phyloP scores from a whole-genome alignment of 2,113 vertebrate genomes.

The Tupaia chinensis region DNA sequence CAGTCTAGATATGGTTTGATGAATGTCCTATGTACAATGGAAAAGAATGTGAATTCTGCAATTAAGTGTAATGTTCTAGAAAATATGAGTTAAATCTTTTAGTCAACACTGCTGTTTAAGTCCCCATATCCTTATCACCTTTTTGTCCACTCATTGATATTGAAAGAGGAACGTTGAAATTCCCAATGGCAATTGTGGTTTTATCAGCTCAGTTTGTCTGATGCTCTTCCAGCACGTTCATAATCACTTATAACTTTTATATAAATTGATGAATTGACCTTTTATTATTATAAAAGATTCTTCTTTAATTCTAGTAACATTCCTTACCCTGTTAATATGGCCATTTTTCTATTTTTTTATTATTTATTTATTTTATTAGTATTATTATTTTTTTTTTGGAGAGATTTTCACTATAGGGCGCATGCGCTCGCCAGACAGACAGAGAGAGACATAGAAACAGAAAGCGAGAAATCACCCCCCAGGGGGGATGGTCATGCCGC shows the following conservation, averaged over 20 bases:
- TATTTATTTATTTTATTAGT: no score
- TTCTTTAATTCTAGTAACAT: background rate
- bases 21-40: background rate
- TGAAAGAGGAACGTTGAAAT: background rate
- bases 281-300: background rate
- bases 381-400: no score
- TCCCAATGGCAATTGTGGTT: background rate
- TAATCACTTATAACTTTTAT: background rate
- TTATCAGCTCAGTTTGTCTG: background rate
- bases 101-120: background rate
- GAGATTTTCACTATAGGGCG: no score
- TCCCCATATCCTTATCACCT: no score
- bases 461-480: no score
- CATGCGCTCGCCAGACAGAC: no score
- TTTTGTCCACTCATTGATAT: background rate
- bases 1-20: fast-evolving
- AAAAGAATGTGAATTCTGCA: background rate
- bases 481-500: no score
- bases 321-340: background rate
- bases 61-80: background rate
- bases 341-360: no score
- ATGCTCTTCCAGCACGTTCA: background rate
- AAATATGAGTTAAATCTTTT: background rate
- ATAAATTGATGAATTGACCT: background rate
- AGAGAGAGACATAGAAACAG: no score